Conservation (phyloP, 37 sponge, comb jelly and placozoan species). For the Crambe crambe region DNA sequence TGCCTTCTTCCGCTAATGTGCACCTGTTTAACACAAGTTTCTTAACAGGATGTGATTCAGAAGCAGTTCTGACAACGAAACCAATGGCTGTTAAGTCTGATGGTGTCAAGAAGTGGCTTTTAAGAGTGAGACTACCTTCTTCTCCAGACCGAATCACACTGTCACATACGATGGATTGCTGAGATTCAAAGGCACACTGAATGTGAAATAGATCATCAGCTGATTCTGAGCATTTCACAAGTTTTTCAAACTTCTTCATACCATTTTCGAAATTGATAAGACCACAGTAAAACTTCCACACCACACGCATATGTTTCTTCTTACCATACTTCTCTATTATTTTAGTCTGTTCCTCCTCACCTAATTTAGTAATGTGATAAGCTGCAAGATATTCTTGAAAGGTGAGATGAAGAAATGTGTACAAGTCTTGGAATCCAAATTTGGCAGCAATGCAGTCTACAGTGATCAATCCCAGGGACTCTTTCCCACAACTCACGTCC, state of each 20-base stretch:
- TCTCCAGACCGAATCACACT: not conserved
- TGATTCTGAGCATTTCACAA: not conserved
- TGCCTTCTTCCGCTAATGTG: not conserved
- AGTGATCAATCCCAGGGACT: conserved; percentile 1
- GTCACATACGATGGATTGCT: not conserved
- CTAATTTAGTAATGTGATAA: conserved; percentile 10
- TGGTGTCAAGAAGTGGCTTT: conserved; percentile 3
- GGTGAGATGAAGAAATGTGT: conserved; percentile 52
- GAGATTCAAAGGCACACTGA: conserved; percentile 51
- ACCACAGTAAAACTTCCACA: conserved; percentile 59
- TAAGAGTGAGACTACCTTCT: not conserved
- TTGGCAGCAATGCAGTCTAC: conserved; percentile 2
- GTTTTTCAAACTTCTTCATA: not conserved
- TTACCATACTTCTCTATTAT: not conserved
- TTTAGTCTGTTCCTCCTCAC: not conserved
- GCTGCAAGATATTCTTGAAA: conserved; percentile 62
- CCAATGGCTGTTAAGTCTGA: conserved; percentile 36
- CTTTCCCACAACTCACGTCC: not conserved
- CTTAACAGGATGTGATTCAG: not conserved
- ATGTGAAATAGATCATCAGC: not conserved
- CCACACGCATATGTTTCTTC: conserved; percentile 18
- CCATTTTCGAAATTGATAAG: not conserved
- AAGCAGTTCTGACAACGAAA: not conserved
- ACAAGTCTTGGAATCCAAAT: not conserved
- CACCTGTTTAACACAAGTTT: not conserved